Percentiles rank a stretch among this genome's conserved stretches.
Conservation (phyloP, 2,113 vertebrate species). For the Myodes glareolus region DNA sequence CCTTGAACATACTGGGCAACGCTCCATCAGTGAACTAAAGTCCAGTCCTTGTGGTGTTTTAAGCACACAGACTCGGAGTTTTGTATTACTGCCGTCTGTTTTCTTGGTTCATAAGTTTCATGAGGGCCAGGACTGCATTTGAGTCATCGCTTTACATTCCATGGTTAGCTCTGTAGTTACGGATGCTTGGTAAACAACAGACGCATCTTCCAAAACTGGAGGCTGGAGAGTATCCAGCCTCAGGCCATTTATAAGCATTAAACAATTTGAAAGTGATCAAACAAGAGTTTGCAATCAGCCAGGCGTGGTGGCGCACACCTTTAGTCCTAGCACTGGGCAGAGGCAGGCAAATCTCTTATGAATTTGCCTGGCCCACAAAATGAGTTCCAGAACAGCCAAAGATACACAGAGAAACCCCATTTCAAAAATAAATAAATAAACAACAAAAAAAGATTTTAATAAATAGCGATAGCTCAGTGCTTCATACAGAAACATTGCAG, state of each 20-base stretch:
- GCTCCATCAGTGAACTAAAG: neutral
- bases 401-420: no score
- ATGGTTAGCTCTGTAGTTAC: neutral
- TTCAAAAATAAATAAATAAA: no score
- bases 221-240: neutral
- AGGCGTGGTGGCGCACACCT: no score
- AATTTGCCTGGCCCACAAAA: no score
- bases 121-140: neutral
- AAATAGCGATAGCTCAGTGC: neutral
- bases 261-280: slow-evolving; percentile 13
- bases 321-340: no score
- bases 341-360: no score
- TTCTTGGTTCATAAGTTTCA: neutral
- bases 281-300: neutral
- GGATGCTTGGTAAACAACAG: neutral
- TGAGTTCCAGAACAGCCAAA: no score
- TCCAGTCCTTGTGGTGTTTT: neutral
- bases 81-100: neutral
- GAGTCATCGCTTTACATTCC: neutral
- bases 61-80: neutral
- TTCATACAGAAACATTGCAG: neutral
- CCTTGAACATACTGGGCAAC: neutral
- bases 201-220: neutral
- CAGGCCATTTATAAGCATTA: slow-evolving; percentile 11
- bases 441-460: neutral